Conservation (phyloP, 2,797 vertebrate species). For the Tamandua tetradactyla region DNA sequence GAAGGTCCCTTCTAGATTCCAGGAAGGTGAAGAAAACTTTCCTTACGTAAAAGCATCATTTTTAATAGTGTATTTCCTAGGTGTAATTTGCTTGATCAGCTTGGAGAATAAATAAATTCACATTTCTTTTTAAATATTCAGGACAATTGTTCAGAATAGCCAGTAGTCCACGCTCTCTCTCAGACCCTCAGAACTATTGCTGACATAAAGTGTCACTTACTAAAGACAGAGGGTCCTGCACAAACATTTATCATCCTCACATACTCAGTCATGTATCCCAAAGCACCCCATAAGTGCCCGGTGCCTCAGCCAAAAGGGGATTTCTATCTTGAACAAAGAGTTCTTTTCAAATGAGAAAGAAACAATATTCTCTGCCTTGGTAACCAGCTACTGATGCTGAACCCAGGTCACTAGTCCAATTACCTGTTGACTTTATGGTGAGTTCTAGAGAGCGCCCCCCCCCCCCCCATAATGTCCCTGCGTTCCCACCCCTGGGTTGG, state of each 20-base stretch:
- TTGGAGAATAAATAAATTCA: slow-evolving; percentile 28
- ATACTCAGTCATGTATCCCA: neutral
- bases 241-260: neutral
- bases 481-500: neutral
- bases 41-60: neutral
- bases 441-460: neutral
- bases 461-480: neutral
- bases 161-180: neutral
- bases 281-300: neutral
- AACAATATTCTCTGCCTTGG: neutral
- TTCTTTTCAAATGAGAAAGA: slow-evolving; percentile 42
- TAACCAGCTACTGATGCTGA: neutral
- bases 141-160: neutral
- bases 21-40: slow-evolving; percentile 46
- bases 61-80: neutral
- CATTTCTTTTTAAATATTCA: neutral
- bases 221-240: neutral
- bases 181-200: neutral
- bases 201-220: neutral
- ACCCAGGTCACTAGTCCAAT: neutral
- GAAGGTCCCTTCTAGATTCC: neutral
- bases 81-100: neutral
- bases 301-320: neutral
- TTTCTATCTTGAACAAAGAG: neutral
- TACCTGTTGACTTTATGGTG: neutral